These are phyloP conservation scores for Euthynnus affinis DNA, from an alignment of 2,797 vertebrate genomes.

Conservation along the genomic window DNA sequence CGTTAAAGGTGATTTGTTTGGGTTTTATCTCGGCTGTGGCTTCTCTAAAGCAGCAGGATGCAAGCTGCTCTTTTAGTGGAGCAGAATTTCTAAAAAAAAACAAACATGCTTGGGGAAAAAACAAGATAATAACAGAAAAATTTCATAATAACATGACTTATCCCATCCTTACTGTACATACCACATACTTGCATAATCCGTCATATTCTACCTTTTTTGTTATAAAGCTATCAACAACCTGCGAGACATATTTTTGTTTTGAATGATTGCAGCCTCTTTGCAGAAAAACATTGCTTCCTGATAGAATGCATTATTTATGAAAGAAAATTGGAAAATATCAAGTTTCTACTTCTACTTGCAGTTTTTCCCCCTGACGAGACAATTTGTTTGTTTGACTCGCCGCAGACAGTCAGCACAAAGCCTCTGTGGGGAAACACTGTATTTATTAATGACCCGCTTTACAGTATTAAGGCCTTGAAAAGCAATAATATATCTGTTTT, in stretches of 20 bases:
- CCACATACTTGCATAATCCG: not conserved
- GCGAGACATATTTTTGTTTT: too few relatives aligned
- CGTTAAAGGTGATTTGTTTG: not conserved
- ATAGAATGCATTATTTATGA: constrained; percentile 11
- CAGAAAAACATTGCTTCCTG: too few relatives aligned
- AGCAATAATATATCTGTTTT: not conserved
- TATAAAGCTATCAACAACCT: not conserved
- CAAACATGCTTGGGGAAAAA: not conserved
- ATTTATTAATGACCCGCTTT: not conserved
- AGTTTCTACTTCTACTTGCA: not conserved
- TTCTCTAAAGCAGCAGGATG: not conserved
- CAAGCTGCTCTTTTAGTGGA: not conserved
- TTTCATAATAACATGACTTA: too few relatives aligned
- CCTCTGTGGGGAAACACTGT: not conserved
- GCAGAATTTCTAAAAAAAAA: not conserved
- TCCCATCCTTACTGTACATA: too few relatives aligned
- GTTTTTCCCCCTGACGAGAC: constrained; percentile 23
- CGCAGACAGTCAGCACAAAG: constrained; percentile 11
- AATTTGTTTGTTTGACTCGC: not conserved
- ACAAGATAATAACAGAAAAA: not conserved
- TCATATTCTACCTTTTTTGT: not conserved
- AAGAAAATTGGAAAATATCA: constrained; percentile 1
- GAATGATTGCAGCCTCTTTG: too few relatives aligned
- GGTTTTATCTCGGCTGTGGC: not conserved
- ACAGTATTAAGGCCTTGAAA: not conserved